Evolutionary conservation across 2,797 vertebrate species (phyloP).

Genomic region (Chiroxiphia lanceolata): DNA sequence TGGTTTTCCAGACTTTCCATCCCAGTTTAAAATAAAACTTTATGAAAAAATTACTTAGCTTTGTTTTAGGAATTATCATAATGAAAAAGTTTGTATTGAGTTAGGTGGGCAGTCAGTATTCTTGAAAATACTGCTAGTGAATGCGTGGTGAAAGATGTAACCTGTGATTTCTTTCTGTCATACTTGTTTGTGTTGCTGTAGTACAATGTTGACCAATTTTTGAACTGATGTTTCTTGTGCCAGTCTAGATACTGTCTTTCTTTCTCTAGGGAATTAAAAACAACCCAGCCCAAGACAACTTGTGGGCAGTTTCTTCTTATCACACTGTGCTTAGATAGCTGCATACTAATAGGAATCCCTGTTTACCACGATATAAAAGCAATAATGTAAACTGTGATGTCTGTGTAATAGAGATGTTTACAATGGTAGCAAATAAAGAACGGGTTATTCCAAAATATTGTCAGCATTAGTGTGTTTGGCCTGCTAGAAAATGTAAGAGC

Average conservation of each 20-base stretch:
- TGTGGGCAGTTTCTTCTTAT: constrained; percentile 16
- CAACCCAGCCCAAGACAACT: neutral
- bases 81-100: neutral
- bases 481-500: neutral
- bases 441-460: neutral
- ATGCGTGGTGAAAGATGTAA: neutral
- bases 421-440: constrained; percentile 72
- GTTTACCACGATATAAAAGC: constrained; percentile 52
- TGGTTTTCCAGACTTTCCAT: neutral
- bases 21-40: neutral
- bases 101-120: neutral
- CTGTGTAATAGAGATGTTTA: constrained; percentile 60
- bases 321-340: constrained; percentile 48
- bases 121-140: neutral
- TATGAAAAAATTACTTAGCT: neutral
- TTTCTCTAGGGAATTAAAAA: neutral
- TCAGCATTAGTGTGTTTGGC: neutral
- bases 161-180: neutral
- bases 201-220: neutral
- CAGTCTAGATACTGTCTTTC: neutral
- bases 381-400: constrained; percentile 69
- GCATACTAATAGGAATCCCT: neutral
- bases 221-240: neutral
- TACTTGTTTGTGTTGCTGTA: constrained; percentile 11
- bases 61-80: neutral